phyloP scores from a whole-genome alignment of 2,113 vertebrate species.

The Phocoena phocoena region DNA sequence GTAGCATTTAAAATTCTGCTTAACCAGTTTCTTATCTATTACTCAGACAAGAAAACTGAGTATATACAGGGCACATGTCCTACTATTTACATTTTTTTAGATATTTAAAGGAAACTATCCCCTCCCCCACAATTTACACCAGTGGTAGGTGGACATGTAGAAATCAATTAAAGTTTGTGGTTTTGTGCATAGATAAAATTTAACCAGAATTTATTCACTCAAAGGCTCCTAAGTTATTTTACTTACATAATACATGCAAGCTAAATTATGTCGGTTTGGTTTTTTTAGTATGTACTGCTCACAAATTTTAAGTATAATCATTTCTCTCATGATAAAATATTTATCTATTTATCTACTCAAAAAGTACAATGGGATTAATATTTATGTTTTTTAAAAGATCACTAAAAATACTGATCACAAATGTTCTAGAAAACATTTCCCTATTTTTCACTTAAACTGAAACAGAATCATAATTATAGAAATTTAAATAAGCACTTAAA shows the following conservation, averaged over 20 bases:
- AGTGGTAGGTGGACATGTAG: background rate
- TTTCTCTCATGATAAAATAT: slow-evolving; percentile 17
- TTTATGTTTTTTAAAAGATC: background rate
- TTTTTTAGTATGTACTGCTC: background rate
- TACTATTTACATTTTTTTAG: background rate
- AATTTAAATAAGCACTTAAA: slow-evolving; percentile 18
- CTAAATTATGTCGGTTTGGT: background rate
- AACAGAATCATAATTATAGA: background rate
- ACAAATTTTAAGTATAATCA: background rate
- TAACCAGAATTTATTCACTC: background rate
- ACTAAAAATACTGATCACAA: slow-evolving; percentile 6
- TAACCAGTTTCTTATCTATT: background rate
- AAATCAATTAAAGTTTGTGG: background rate
- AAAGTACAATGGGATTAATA: background rate
- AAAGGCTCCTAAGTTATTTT: background rate
- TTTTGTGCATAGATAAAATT: slow-evolving; percentile 1
- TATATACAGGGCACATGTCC: too few species aligned
- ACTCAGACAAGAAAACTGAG: background rate
- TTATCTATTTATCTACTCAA: slow-evolving; percentile 6
- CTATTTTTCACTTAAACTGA: background rate
- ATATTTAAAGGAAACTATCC: background rate
- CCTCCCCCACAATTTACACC: background rate
- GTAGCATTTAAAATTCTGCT: background rate
- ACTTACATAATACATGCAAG: background rate
- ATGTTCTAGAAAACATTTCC: background rate